A percentile compares a stretch with the other conserved stretches of the same genome.
Conservation (phyloP, 2,888 invertebrate species). For the Apeira syringaria region DNA sequence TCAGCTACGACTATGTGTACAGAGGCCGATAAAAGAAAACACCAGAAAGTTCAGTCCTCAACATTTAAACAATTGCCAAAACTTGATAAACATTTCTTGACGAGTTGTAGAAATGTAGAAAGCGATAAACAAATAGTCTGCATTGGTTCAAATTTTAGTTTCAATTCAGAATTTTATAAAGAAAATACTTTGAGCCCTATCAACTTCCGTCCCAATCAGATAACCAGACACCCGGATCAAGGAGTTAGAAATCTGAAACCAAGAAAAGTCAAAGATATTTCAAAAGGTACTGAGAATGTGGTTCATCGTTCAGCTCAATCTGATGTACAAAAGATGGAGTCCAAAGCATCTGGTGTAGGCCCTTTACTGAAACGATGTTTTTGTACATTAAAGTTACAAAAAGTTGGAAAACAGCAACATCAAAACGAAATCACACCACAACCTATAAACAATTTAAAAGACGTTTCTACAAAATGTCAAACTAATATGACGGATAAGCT, state of each 20-base stretch:
- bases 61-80: background rate
- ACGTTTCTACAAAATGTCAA: constrained; percentile 1
- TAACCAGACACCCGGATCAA: background rate
- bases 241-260: background rate
- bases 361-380: constrained; percentile 38
- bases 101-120: constrained; percentile 3
- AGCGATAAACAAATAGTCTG: constrained; percentile 13
- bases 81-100: background rate
- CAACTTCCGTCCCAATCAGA: background rate
- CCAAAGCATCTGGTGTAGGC: constrained; percentile 23
- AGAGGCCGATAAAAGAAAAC: background rate
- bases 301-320: constrained; percentile 21
- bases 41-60: background rate
- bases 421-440: constrained; percentile 5
- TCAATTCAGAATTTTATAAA: constrained; percentile 42
- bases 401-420: constrained; percentile 20
- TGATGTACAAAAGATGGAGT: constrained; percentile 14
- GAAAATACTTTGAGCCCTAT: constrained; percentile 9
- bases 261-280: background rate
- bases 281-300: background rate
- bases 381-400: constrained; percentile 43
- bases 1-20: background rate
- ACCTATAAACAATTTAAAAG: constrained; percentile 3
- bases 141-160: constrained; percentile 41
- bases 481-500: background rate